A percentile compares a stretch with the other conserved stretches of the same genome.
These are phyloP conservation scores for Drosophila miranda DNA, from an alignment of 1,140 invertebrate genomes.

Conservation along the genomic window DNA sequence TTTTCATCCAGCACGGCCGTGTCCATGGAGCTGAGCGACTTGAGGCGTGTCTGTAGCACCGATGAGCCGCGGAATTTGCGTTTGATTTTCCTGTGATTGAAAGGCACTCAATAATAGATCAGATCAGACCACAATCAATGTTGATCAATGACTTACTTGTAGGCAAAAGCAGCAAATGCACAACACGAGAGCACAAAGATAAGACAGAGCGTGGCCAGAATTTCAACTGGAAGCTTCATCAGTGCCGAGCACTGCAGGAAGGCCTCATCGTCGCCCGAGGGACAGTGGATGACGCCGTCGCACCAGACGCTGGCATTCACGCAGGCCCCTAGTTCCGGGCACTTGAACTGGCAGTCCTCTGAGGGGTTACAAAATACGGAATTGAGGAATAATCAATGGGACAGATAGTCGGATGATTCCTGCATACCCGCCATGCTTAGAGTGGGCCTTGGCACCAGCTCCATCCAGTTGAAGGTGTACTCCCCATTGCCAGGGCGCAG, in stretches of 20 bases:
- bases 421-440: slow-evolving; percentile 72
- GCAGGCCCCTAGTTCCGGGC: slow-evolving; percentile 93
- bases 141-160: slow-evolving; percentile 61
- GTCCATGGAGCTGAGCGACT: slow-evolving; percentile 89
- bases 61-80: slow-evolving; percentile 87
- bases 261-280: slow-evolving; percentile 93
- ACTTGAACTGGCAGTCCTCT: slow-evolving; percentile 90
- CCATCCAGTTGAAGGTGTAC: slow-evolving; percentile 92
- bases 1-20: slow-evolving; percentile 91
- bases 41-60: slow-evolving; percentile 89
- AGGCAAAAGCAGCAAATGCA: slow-evolving; percentile 78
- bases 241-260: slow-evolving; percentile 90
- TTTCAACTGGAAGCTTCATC: slow-evolving; percentile 88
- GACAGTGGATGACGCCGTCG: slow-evolving; percentile 92
- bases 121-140: too few relatives aligned
- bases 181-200: slow-evolving; percentile 79
- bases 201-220: slow-evolving; percentile 84
- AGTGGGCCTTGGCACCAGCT: slow-evolving; percentile 87
- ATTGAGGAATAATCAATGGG: too few relatives aligned
- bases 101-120: neutral
- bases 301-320: slow-evolving; percentile 95
- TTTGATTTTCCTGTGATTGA: slow-evolving; percentile 71
- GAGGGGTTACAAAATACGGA: slow-evolving; percentile 27
- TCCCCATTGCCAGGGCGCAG: slow-evolving; percentile 88
- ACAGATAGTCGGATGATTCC: too few relatives aligned